Evolutionary conservation across 2,797 vertebrate genomes (phyloP).

Genomic region (Poeciliopsis gracilis): DNA sequence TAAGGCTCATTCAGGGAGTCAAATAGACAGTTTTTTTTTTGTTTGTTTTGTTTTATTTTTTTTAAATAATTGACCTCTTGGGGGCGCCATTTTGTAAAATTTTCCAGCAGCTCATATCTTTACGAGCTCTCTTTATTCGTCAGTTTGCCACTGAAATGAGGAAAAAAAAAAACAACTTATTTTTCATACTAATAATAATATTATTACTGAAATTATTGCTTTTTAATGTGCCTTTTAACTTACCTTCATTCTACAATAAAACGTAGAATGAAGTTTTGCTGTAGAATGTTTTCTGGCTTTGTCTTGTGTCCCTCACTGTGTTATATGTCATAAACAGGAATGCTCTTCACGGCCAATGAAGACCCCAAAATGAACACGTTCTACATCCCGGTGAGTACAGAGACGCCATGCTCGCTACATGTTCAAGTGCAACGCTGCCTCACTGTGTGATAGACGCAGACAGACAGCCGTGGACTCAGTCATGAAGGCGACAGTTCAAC

Average conservation of each 20-base stretch:
- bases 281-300: not conserved
- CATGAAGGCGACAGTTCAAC: not conserved
- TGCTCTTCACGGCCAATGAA: slow-evolving; percentile 98
- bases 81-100: slow-evolving; percentile 36
- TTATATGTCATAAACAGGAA: slow-evolving; percentile 79
- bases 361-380: slow-evolving; percentile 97
- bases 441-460: not conserved
- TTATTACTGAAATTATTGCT: not conserved
- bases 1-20: too few species aligned
- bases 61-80: slow-evolving; percentile 33
- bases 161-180: not conserved
- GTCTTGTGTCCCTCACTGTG: too few species aligned
- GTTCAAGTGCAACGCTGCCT: not conserved
- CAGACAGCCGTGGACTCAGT: not conserved
- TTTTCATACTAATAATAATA: not conserved
- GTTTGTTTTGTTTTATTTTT: too few species aligned
- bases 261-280: too few species aligned
- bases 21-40: too few species aligned
- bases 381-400: slow-evolving; percentile 92
- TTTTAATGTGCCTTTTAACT: not conserved
- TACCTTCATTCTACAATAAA: not conserved
- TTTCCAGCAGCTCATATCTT: not conserved
- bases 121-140: not conserved
- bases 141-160: not conserved
- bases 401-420: not conserved